Percentiles rank a stretch among this genome's conserved stretches.
phyloP scores from a whole-genome alignment of 23 tunicate genomes.

The Halocynthia aurantium region DNA sequence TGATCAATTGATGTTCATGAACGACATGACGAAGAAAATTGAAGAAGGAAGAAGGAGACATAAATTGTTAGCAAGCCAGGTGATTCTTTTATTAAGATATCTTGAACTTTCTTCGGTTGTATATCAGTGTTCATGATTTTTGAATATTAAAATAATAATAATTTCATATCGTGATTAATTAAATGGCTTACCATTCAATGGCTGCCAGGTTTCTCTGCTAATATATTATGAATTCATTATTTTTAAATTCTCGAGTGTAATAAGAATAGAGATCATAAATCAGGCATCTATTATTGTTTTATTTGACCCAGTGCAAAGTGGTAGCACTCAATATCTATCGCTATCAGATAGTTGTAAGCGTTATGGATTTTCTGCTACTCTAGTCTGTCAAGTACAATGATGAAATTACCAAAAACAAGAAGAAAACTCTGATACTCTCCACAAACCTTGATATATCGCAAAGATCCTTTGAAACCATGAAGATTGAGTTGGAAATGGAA shows the following conservation, averaged over 20 bases:
- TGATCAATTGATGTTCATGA: conserved; percentile 65
- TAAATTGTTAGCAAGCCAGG: conserved; percentile 42
- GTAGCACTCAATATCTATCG: not conserved
- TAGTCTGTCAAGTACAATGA: conserved; percentile 13
- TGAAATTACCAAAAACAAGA: conserved; percentile 38
- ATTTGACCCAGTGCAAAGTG: not conserved
- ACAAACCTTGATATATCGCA: conserved; percentile 61
- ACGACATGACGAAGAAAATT: conserved; percentile 47
- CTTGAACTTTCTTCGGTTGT: not conserved
- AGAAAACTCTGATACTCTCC: conserved; percentile 22
- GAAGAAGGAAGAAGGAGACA: conserved; percentile 39
- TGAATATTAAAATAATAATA: not conserved
- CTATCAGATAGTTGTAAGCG: not conserved
- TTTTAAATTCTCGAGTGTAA: no score
- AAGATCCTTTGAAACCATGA: conserved; percentile 45
- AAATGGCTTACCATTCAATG: not conserved
- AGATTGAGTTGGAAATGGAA: conserved; percentile 30
- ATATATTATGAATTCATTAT: no score
- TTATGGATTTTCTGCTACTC: not conserved
- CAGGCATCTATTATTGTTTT: no score
- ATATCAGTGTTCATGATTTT: not conserved
- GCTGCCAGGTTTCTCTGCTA: no score
- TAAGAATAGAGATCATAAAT: no score
- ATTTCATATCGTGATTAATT: not conserved
- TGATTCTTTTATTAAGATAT: not conserved